A percentile compares a stretch with the other conserved stretches of the same genome.
Conservation (phyloP, 2,888 invertebrate species). For the Leucophenga maculata region DNA sequence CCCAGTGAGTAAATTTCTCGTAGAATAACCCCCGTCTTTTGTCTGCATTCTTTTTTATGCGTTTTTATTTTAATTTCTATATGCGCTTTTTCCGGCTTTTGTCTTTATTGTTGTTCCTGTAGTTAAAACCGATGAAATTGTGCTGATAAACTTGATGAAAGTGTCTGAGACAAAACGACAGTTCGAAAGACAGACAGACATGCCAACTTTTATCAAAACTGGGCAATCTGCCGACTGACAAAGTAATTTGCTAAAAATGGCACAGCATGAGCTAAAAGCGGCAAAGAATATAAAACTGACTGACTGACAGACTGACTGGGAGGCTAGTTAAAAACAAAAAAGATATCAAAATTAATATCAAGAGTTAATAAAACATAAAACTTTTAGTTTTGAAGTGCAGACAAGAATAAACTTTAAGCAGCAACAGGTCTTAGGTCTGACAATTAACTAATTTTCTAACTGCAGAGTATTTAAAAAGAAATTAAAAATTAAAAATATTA, state of each 20-base stretch:
- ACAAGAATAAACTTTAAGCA: too few species aligned
- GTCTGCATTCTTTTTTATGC: constrained; percentile 16
- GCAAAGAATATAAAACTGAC: background rate
- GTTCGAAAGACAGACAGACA: constrained; percentile 8
- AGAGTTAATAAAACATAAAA: too few species aligned
- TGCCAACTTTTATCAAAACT: constrained; percentile 54
- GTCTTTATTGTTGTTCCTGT: background rate
- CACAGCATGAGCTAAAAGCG: constrained; percentile 42
- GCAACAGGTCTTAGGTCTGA: too few species aligned
- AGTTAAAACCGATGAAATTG: constrained; percentile 52
- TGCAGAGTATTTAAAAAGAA: too few species aligned
- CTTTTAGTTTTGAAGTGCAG: background rate
- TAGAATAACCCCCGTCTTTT: constrained; percentile 20
- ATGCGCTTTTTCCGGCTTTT: constrained; percentile 19
- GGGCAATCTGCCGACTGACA: constrained; percentile 58
- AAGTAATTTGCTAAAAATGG: constrained; percentile 54
- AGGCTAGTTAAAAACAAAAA: background rate
- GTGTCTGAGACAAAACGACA: constrained; percentile 45
- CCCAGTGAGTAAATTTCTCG: constrained; percentile 14
- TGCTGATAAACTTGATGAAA: constrained; percentile 60
- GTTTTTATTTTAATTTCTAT: constrained; percentile 24
- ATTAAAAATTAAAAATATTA: too few species aligned
- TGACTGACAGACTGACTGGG: background rate
- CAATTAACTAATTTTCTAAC: too few species aligned
- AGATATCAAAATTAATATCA: too few species aligned